Base-by-base conservation (phyloP, 2,888 invertebrate genomes). In the Asteroscopus sphinx region DNA sequence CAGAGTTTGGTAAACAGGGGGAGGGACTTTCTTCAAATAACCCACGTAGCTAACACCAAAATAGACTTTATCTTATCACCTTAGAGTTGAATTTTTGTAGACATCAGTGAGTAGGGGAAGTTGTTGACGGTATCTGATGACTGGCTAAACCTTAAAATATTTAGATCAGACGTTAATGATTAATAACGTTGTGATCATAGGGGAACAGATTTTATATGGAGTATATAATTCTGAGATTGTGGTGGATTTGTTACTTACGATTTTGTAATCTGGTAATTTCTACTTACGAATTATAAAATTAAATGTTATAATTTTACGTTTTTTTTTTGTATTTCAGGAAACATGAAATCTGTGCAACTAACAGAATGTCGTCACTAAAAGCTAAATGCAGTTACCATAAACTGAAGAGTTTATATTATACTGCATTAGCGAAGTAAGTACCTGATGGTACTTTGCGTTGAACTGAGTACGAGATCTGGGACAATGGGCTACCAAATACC, bases 71-170 rank as follows among this genome's bases (percentile, higher is more conserved):
- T 41, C 0, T 0, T 6, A 1, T 39, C 5, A 16, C 0, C 2
- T 6, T 55, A 77, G 49, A 61, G 56, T 49, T 26, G 35, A 1
- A n/a, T 62, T 66, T 64, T 17, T 25, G 28, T 39, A 15, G 36
- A 16, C 54, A 62, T 72, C 54, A 56, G 54, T 53, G 15, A 21
- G 39, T 62, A 77, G 76, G 79, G 78, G 78, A 67, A 71, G 68
- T 66, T 87, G 86, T 86, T 87, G 88, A 85, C 83, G 83, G 85
- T 78, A 86, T 87, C 83, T 88, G 90, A 90, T 89, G 88, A 89
- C 86, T 85, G 73, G 86, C 81, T 77, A 83, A 86, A 87, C 80
- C 77, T 76, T 74, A 68, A 76, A 81, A 77, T 79, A 74, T 77
- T 75, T 56, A 75, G 62, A 60, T 60, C 46, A 28, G 72, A 73